Conservation (phyloP, 1,140 invertebrate species). For the Dicyema japonicum region DNA sequence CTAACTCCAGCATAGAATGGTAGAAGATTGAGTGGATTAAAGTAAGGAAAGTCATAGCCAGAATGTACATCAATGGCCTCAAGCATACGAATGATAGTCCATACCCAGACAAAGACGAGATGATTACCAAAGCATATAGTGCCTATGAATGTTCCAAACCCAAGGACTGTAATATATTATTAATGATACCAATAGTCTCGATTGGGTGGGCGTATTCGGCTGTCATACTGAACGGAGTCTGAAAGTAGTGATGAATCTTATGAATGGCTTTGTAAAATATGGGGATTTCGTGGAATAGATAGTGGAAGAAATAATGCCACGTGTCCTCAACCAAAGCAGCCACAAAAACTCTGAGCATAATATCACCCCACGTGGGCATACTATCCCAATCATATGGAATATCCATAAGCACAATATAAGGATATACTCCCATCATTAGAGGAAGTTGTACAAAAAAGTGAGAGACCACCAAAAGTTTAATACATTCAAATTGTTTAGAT, state of each 20-base stretch:
- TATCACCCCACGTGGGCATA: slow-evolving; percentile 9
- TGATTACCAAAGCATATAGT: slow-evolving; percentile 11
- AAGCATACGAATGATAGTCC: slow-evolving; percentile 9
- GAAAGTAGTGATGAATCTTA: slow-evolving; percentile 11
- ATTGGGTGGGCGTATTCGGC: slow-evolving; percentile 13
- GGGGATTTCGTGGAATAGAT: slow-evolving; percentile 8
- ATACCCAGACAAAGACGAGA: slow-evolving; percentile 10
- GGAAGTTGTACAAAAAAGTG: slow-evolving; percentile 8
- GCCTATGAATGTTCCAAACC: slow-evolving; percentile 11
- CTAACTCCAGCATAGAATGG: slow-evolving; percentile 10
- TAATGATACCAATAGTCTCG: slow-evolving; percentile 8
- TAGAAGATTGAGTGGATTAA: slow-evolving; percentile 10
- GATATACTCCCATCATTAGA: slow-evolving; percentile 9
- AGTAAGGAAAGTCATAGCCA: slow-evolving; percentile 11
- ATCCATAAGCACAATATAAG: slow-evolving; percentile 9
- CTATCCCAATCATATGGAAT: slow-evolving; percentile 10
- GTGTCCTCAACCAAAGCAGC: slow-evolving; percentile 9
- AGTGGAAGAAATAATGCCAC: slow-evolving; percentile 12
- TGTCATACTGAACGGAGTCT: slow-evolving; percentile 12
- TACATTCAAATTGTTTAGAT: too few species aligned
- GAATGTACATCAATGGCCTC: slow-evolving; percentile 14
- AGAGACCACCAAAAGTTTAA: too few species aligned
- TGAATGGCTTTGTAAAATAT: slow-evolving; percentile 13
- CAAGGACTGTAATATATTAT: slow-evolving; percentile 8
- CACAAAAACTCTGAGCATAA: slow-evolving; percentile 2